Percentiles rank a stretch among this genome's conserved stretches.
Conservation (phyloP, 2,888 invertebrate genomes). For the Creontiades dilutus region DNA sequence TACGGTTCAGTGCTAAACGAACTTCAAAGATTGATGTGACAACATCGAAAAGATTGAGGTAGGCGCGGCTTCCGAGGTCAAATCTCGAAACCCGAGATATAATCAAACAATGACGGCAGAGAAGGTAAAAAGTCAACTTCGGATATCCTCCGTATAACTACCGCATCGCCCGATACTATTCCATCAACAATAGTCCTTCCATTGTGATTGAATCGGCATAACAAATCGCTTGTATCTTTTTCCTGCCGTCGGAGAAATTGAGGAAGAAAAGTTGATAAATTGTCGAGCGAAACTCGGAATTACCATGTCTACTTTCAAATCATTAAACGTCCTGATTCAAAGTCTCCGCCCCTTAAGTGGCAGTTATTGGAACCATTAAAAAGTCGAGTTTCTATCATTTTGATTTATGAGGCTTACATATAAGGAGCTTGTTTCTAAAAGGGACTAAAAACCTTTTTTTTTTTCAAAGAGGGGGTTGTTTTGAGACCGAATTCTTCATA, state of each 20-base stretch:
- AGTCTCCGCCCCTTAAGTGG: no score
- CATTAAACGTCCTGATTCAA: neutral
- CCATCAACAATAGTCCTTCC: neutral
- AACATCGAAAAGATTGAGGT: neutral
- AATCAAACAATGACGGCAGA: neutral
- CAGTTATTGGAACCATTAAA: no score
- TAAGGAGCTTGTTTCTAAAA: no score
- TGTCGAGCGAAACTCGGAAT: neutral
- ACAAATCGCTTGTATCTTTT: neutral
- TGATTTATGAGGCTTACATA: no score
- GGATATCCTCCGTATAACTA: neutral
- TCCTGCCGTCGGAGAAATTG: conserved; percentile 9
- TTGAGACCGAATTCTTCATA: no score
- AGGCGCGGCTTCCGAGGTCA: neutral
- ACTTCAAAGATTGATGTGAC: neutral
- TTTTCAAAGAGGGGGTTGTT: no score
- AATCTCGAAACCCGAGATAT: neutral
- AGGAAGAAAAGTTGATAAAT: neutral
- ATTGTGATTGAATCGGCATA: neutral
- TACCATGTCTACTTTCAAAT: neutral
- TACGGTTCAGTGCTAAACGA: no score
- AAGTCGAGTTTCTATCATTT: no score
- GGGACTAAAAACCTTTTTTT: no score
- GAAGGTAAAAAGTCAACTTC: neutral
- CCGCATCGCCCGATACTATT: no score